phyloP scores from a whole-genome alignment of 2,113 vertebrate species.

The Xenus cinereus region DNA sequence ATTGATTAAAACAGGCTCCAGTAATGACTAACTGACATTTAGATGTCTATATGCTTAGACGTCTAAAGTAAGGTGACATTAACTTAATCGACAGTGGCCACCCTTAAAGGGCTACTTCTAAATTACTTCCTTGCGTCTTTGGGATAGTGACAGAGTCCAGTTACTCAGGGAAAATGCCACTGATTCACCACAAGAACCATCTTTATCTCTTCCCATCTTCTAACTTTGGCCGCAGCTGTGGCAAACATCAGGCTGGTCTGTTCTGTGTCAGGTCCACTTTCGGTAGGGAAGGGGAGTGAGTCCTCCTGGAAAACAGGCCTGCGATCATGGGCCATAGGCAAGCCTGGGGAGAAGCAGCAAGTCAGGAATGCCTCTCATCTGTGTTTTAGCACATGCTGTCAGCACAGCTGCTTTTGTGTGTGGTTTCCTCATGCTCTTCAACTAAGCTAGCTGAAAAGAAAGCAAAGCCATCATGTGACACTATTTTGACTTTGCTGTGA shows the following conservation, averaged over 20 bases:
- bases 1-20: neutral
- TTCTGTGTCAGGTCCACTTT: neutral
- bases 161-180: neutral
- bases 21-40: neutral
- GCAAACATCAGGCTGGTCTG: rapidly evolving
- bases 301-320: neutral
- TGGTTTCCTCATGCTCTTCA: neutral
- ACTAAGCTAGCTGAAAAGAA: neutral
- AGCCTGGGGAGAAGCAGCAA: neutral
- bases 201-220: neutral
- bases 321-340: rapidly evolving
- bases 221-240: neutral
- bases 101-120: neutral
- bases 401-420: neutral
- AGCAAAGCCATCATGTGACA: neutral
- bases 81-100: neutral
- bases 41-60: neutral
- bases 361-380: neutral
- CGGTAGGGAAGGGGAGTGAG: neutral
- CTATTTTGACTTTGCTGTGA: neutral
- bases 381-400: neutral
- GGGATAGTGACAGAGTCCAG: neutral
- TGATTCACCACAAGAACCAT: neutral
- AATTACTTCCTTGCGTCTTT: neutral
- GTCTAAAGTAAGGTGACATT: neutral